A percentile compares a stretch with the other conserved stretches of the same genome.
These are phyloP conservation scores for Pachycephala philippinensis DNA, from an alignment of 2,113 vertebrate species.

Conservation along the genomic window DNA sequence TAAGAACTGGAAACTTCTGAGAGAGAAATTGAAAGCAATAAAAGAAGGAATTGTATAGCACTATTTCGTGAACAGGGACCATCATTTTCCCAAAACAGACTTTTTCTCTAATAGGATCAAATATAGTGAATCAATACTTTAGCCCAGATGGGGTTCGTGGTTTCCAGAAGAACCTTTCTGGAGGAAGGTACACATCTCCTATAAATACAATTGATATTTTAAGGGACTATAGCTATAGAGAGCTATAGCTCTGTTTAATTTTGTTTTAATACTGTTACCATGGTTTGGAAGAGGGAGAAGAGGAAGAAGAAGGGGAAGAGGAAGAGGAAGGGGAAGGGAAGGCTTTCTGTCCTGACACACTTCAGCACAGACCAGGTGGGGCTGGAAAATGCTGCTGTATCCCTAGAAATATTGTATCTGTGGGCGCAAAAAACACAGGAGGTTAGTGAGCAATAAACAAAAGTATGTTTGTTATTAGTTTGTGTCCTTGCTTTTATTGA, in stretches of 20 bases:
- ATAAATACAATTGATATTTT: background rate
- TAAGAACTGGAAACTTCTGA: background rate
- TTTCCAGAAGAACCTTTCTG: background rate
- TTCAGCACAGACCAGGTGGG: background rate
- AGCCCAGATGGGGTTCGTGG: background rate
- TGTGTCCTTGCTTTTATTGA: background rate
- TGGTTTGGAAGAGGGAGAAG: background rate
- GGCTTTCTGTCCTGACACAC: background rate
- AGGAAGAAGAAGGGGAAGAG: background rate
- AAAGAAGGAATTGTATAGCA: background rate
- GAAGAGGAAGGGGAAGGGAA: background rate
- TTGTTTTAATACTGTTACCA: background rate
- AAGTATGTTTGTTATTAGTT: background rate
- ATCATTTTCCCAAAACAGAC: background rate
- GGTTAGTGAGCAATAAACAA: background rate
- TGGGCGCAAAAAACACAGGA: background rate
- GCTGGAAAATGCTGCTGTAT: background rate
- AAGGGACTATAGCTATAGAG: background rate
- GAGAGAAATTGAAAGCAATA: background rate
- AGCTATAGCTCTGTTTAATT: background rate
- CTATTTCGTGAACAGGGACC: background rate
- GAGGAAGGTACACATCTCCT: background rate
- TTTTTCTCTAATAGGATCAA: background rate
- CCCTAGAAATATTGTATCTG: background rate
- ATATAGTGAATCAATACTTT: background rate